These are phyloP conservation scores for Botia kubotai DNA, from an alignment of 2,797 vertebrate species.

Conservation along the genomic window DNA sequence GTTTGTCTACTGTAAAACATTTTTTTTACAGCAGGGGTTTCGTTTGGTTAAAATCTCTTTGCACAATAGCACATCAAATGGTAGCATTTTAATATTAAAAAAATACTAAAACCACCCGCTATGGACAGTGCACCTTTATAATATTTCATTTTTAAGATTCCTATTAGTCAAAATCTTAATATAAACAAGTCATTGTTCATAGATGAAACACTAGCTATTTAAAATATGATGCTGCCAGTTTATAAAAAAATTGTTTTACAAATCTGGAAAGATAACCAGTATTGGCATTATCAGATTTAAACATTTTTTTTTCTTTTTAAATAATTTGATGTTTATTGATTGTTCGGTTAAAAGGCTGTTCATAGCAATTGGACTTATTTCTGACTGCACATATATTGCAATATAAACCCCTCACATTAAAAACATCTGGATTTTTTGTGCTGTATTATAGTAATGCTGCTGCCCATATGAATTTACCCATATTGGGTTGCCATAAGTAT, in stretches of 20 bases:
- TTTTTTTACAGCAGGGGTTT: not conserved
- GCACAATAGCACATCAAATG: slow-evolving; percentile 15
- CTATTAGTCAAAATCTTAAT: not conserved
- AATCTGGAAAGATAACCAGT: not conserved
- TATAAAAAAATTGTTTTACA: not conserved
- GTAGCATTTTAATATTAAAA: slow-evolving; percentile 2
- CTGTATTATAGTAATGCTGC: slow-evolving; percentile 35
- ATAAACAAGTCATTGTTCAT: not conserved
- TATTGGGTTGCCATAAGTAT: slow-evolving; percentile 71
- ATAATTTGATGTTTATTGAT: not conserved
- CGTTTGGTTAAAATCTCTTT: slow-evolving; percentile 6
- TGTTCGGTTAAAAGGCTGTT: not conserved
- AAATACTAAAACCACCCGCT: not conserved
- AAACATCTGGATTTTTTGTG: slow-evolving; percentile 7
- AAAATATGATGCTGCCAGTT: not conserved
- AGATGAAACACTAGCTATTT: not conserved
- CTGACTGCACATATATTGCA: slow-evolving; percentile 23
- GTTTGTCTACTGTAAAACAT: slow-evolving; percentile 36
- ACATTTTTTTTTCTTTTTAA: not conserved
- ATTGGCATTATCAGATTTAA: not conserved
- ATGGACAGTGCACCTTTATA: not conserved
- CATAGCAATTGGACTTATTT: not conserved
- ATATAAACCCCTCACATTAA: slow-evolving; percentile 4
- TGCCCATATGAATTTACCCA: slow-evolving; percentile 68
- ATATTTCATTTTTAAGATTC: slow-evolving; percentile 4